Conservation (phyloP, 2,888 invertebrate genomes). For the Spicauda simplicius region DNA sequence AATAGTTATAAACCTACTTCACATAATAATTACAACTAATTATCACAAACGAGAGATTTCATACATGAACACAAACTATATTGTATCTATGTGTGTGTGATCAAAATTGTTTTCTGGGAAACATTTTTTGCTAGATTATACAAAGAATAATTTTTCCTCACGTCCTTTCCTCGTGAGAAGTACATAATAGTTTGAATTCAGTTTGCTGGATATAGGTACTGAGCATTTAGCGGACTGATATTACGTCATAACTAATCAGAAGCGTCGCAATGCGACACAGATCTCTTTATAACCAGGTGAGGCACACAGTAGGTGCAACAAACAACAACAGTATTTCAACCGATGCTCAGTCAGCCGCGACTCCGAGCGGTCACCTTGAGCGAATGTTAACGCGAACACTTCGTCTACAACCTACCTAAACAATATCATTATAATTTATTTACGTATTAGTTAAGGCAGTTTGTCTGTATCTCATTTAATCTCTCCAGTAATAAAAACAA, state of each 20-base stretch:
- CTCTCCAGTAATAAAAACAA: no score
- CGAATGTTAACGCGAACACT: conserved; percentile 79
- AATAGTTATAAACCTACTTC: conserved; percentile 3
- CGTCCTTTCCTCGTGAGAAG: background rate
- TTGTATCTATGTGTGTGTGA: background rate
- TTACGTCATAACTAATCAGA: conserved; percentile 33
- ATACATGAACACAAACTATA: background rate
- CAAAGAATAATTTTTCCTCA: background rate
- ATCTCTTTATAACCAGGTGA: conserved; percentile 51
- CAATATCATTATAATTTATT: conserved; percentile 50
- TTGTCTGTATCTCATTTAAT: background rate
- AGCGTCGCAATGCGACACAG: conserved; percentile 36
- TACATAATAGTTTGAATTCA: background rate
- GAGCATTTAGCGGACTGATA: conserved; percentile 18
- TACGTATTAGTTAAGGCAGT: background rate
- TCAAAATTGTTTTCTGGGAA: background rate
- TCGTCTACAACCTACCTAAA: conserved; percentile 65
- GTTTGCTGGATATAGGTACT: background rate
- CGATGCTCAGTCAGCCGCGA: conserved; percentile 80
- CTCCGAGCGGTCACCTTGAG: conserved; percentile 80
- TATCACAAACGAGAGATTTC: background rate
- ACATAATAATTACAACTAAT: background rate
- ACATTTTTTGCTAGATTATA: background rate
- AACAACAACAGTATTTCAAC: conserved; percentile 54
- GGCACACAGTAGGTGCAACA: conserved; percentile 56